Evolutionary conservation across 2,888 invertebrate species (phyloP).

Genomic region (Watsonalla binaria): DNA sequence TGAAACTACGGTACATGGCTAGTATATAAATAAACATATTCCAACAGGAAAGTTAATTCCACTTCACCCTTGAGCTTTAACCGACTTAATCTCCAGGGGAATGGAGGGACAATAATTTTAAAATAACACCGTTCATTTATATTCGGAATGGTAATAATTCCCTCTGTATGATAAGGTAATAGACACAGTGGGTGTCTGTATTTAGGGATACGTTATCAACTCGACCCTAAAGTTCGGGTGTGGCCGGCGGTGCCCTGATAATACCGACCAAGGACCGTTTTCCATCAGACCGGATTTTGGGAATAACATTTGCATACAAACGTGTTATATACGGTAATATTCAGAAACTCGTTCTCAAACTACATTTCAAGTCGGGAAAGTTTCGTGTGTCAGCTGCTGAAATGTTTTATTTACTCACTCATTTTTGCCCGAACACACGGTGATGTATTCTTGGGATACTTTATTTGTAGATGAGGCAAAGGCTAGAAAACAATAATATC

Average conservation of each 20-base stretch:
- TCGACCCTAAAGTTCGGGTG: slow-evolving; percentile 66
- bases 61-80: not conserved
- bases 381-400: slow-evolving; percentile 19
- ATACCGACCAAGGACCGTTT: slow-evolving; percentile 56
- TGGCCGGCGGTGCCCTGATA: slow-evolving; percentile 43
- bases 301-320: slow-evolving; percentile 73
- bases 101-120: slow-evolving; percentile 1
- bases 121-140: slow-evolving; percentile 7
- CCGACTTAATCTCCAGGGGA: not conserved
- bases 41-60: not conserved
- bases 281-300: slow-evolving; percentile 65
- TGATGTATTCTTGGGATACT: too few relatives aligned
- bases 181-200: slow-evolving; percentile 32
- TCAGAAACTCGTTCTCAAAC: slow-evolving; percentile 49
- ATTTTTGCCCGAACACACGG: slow-evolving; percentile 5
- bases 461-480: too few relatives aligned
- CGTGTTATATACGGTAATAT: slow-evolving; percentile 61
- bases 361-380: slow-evolving; percentile 26
- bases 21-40: not conserved
- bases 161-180: slow-evolving; percentile 51
- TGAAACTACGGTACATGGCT: too few relatives aligned
- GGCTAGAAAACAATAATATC: too few relatives aligned
- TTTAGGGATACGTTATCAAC: slow-evolving; percentile 58
- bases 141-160: slow-evolving; percentile 33
- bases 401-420: slow-evolving; percentile 20